These are phyloP conservation scores for Acanthurus leucopareius DNA, from an alignment of 2,797 vertebrate genomes.

Conservation along the genomic window DNA sequence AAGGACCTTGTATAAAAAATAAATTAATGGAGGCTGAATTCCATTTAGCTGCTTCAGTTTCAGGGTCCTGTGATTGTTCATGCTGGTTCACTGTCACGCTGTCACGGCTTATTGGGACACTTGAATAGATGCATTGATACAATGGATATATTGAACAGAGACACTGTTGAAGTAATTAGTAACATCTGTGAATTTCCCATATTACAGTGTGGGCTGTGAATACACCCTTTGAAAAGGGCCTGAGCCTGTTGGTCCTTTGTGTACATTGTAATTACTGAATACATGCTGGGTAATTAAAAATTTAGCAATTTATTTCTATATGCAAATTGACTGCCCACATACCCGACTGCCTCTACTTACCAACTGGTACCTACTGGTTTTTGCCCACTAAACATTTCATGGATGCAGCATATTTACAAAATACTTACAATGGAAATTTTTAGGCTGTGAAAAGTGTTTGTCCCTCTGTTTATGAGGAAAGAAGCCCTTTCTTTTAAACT, in stretches of 20 bases:
- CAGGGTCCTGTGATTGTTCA: not conserved
- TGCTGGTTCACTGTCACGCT: conserved; percentile 4
- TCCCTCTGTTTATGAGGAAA: not conserved
- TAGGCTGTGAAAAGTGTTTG: not conserved
- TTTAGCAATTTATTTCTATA: conserved; percentile 23
- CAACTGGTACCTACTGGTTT: not conserved
- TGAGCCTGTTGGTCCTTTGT: conserved; percentile 13
- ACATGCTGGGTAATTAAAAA: conserved; percentile 21
- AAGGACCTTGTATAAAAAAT: no score
- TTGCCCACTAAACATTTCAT: not conserved
- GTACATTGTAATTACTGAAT: conserved; percentile 26
- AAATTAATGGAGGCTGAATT: no score
- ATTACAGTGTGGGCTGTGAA: conserved; percentile 1
- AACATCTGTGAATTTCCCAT: conserved; percentile 15
- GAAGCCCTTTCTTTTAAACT: not conserved
- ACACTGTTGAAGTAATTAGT: conserved; percentile 4
- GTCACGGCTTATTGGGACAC: conserved; percentile 1
- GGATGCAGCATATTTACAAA: not conserved
- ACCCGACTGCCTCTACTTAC: not conserved
- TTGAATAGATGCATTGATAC: not conserved
- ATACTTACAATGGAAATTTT: not conserved
- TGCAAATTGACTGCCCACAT: not conserved
- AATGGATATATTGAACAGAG: not conserved
- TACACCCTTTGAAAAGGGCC: not conserved
- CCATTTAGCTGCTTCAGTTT: not conserved